A percentile compares a stretch with the other conserved stretches of the same genome.
Evolutionary conservation across 2,888 invertebrate species (phyloP).

Genomic region (Philereme vetulata): DNA sequence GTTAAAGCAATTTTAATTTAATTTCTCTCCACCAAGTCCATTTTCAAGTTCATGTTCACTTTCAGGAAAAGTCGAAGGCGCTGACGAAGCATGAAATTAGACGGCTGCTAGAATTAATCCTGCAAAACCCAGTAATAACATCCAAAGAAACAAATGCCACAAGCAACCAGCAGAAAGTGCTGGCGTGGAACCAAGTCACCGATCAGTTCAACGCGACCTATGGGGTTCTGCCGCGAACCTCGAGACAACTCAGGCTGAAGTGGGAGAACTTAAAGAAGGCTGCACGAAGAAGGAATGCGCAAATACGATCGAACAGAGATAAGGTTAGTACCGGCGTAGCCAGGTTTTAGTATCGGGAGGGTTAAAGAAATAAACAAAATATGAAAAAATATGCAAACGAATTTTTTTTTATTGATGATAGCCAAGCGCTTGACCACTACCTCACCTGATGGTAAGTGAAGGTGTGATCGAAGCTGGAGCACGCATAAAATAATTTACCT

Average conservation of each 20-base stretch:
- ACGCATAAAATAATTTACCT: no score
- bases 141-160: constrained; percentile 13
- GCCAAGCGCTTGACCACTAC: no score
- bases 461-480: no score
- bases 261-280: constrained; percentile 18
- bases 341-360: no score
- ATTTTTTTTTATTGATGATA: no score
- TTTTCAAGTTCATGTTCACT: neutral
- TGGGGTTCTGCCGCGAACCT: constrained; percentile 4
- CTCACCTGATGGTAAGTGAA: no score
- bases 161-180: constrained; percentile 14
- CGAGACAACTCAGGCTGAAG: constrained; percentile 11
- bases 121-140: constrained; percentile 11
- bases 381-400: no score
- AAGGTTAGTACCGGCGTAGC: neutral
- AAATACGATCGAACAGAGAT: constrained; percentile 6
- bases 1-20: no score
- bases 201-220: constrained; percentile 7
- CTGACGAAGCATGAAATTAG: constrained; percentile 12
- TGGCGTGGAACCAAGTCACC: constrained; percentile 14
- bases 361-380: no score
- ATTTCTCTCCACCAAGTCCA: no score
- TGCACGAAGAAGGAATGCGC: constrained; percentile 12
- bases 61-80: constrained; percentile 13
- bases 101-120: constrained; percentile 8